phyloP scores from a whole-genome alignment of 2,113 vertebrate genomes.

The Arenaria interpres region DNA sequence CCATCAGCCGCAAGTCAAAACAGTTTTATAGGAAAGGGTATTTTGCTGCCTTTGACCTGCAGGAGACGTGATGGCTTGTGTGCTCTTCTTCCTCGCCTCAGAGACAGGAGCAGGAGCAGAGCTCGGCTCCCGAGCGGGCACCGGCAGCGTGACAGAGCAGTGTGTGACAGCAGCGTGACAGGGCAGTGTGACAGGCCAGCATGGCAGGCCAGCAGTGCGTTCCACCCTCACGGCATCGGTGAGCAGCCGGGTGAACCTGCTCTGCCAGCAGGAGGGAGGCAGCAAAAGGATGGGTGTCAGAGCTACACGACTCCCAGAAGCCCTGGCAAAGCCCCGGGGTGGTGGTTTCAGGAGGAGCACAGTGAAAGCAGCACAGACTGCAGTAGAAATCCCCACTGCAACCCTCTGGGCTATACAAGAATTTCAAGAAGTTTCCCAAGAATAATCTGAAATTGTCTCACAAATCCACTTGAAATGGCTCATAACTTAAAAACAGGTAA shows the following conservation, averaged over 20 bases:
- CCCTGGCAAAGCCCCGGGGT: neutral
- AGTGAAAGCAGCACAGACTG: neutral
- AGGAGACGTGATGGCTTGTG: rapidly evolving
- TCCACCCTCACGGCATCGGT: neutral
- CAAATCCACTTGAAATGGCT: neutral
- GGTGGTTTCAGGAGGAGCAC: neutral
- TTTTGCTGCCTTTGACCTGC: neutral
- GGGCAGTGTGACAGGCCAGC: too few relatives aligned
- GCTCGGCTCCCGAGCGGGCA: rapidly evolving
- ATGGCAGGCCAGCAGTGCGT: rapidly evolving
- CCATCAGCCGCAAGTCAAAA: neutral
- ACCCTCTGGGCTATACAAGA: too few relatives aligned
- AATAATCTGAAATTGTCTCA: neutral
- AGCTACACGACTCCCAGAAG: neutral
- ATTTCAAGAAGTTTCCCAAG: neutral
- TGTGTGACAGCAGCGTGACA: too few relatives aligned
- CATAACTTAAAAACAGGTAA: neutral
- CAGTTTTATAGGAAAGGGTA: neutral
- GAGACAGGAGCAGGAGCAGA: neutral
- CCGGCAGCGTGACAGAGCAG: neutral
- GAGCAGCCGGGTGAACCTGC: rapidly evolving
- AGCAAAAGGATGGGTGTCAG: neutral
- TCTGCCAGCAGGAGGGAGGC: neutral
- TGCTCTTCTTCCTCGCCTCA: neutral
- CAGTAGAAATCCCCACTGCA: neutral